These are phyloP conservation scores for Lepidonotus clava DNA, from an alignment of 2,888 invertebrate genomes.

Conservation along the genomic window DNA sequence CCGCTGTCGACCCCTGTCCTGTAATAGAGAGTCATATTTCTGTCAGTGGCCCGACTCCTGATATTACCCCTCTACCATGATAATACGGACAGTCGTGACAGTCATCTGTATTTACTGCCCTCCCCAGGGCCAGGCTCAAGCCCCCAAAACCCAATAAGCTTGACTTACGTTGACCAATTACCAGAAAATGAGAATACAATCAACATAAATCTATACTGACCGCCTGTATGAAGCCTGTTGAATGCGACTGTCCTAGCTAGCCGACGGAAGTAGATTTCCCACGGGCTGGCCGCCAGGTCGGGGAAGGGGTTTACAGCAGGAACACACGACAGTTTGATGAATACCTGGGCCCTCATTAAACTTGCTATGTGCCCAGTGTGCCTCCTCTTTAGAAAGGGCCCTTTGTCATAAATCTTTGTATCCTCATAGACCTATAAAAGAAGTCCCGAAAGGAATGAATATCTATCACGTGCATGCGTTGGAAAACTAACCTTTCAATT, in stretches of 20 bases:
- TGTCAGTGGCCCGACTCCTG: neutral
- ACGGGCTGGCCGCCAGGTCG: neutral
- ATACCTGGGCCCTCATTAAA: neutral
- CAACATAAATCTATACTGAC: neutral
- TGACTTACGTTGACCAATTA: slow-evolving; percentile 36
- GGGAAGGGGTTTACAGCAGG: neutral
- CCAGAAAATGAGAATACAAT: neutral
- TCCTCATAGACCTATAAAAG: too few species aligned
- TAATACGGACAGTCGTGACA: slow-evolving; percentile 22
- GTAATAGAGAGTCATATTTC: neutral
- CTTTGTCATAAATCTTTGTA: too few species aligned
- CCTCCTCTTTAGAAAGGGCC: too few species aligned
- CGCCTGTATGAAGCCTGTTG: neutral
- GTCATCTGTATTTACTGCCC: slow-evolving; percentile 21
- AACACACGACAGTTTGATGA: neutral
- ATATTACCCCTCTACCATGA: slow-evolving; percentile 1
- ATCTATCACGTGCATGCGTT: too few species aligned
- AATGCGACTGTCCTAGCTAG: neutral
- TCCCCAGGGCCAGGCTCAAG: neutral
- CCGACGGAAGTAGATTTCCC: neutral
- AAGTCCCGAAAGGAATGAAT: too few species aligned
- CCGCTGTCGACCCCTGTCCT: neutral
- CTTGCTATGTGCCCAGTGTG: neutral
- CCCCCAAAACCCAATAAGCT: neutral
- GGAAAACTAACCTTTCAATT: too few species aligned